phyloP scores from a whole-genome alignment of 2,797 vertebrate genomes.

The Sciaenops ocellatus region DNA sequence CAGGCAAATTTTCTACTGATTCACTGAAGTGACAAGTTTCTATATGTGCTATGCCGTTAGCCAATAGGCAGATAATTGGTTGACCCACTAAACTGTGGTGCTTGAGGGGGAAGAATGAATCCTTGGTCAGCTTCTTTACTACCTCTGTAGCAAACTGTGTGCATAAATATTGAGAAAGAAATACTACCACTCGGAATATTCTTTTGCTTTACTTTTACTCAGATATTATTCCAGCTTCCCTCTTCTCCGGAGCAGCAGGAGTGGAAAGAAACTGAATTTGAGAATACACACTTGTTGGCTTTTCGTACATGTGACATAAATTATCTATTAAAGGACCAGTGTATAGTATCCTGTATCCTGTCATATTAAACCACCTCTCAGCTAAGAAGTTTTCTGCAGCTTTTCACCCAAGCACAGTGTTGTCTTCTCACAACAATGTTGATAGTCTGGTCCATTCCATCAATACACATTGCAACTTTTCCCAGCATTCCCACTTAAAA shows the following conservation, averaged over 20 bases:
- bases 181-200: neutral
- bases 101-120: neutral
- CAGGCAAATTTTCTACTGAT: neutral
- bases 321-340: too few species aligned
- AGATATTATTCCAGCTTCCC: neutral
- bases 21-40: too few species aligned
- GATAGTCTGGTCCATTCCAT: too few species aligned
- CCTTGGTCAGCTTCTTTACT: neutral
- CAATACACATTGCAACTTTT: too few species aligned
- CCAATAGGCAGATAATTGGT: neutral
- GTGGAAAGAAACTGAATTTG: neutral
- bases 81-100: neutral
- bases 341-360: too few species aligned
- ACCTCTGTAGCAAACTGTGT: slow-evolving; percentile 9
- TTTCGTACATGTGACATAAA: neutral
- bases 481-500: too few species aligned
- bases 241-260: neutral
- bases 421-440: too few species aligned
- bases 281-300: neutral
- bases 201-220: neutral
- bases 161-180: slow-evolving; percentile 39
- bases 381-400: too few species aligned
- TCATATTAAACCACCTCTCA: too few species aligned
- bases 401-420: too few species aligned
- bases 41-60: neutral